phyloP scores from a whole-genome alignment of 2,113 vertebrate genomes.

The Pituophis catenifer region DNA sequence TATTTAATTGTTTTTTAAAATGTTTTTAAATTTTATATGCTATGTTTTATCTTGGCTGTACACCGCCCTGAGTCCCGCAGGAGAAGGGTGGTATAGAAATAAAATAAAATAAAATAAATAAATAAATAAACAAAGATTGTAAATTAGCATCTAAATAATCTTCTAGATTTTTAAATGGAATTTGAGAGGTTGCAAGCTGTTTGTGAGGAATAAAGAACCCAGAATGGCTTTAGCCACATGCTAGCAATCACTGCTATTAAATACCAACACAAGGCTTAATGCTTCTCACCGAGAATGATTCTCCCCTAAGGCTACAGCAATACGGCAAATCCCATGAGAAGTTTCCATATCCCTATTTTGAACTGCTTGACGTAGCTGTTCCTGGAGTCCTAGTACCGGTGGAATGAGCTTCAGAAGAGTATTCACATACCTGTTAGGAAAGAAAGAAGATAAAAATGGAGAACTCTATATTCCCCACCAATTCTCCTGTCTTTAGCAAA shows the following conservation, averaged over 20 bases:
- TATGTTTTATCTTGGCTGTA: no score
- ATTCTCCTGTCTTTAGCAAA: neutral
- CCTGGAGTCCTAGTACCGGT: slow-evolving; percentile 90
- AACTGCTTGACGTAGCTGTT: slow-evolving; percentile 91
- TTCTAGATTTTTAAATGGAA: neutral
- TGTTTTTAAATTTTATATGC: no score
- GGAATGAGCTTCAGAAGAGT: slow-evolving; percentile 96
- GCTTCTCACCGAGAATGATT: slow-evolving; percentile 91
- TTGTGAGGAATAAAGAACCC: neutral
- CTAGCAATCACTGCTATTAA: neutral
- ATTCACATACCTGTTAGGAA: slow-evolving; percentile 86
- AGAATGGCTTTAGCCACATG: neutral
- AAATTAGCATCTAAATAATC: neutral
- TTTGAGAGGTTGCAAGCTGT: neutral
- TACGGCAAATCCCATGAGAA: slow-evolving; percentile 94
- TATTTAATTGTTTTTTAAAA: no score
- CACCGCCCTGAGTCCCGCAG: no score
- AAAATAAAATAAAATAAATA: no score
- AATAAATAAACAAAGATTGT: neutral
- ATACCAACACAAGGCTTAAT: neutral
- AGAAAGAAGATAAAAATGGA: neutral
- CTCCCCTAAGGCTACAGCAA: slow-evolving; percentile 91
- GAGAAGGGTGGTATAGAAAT: no score
- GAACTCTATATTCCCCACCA: neutral
- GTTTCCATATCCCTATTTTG: slow-evolving; percentile 98